Percentiles rank a stretch among this genome's conserved stretches.
Conservation (phyloP, 2,888 invertebrate genomes). For the Toxonevra muliebris region DNA sequence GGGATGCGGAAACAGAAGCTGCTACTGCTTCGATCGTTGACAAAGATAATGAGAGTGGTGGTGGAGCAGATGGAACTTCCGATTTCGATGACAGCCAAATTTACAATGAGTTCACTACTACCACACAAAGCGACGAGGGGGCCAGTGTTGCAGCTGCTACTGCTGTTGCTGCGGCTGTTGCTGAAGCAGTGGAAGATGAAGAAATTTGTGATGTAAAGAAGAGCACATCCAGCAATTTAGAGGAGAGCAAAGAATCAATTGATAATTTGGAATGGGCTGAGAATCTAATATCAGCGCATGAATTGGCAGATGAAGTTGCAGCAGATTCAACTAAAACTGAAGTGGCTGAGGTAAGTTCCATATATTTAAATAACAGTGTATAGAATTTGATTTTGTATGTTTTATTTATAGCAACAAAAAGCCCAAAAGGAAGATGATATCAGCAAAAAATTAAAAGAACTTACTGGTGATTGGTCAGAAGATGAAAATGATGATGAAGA, state of each 20-base stretch:
- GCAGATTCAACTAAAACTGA: slow-evolving; percentile 28
- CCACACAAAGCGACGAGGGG: slow-evolving; percentile 44
- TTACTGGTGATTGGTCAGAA: slow-evolving; percentile 64
- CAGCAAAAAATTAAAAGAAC: slow-evolving; percentile 58
- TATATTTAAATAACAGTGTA: background rate
- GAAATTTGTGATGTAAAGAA: slow-evolving; percentile 17
- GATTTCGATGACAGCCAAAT: slow-evolving; percentile 58
- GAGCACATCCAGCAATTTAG: slow-evolving; percentile 31
- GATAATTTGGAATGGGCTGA: slow-evolving; percentile 62
- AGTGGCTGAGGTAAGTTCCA: slow-evolving; percentile 10
- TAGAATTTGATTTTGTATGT: slow-evolving; percentile 7
- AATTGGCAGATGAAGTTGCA: slow-evolving; percentile 47
- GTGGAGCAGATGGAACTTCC: slow-evolving; percentile 42
- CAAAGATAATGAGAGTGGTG: slow-evolving; percentile 7
- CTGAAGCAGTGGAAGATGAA: slow-evolving; percentile 13
- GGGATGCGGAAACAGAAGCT: slow-evolving; percentile 23
- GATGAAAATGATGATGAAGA: slow-evolving; percentile 60
- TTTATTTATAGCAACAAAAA: slow-evolving; percentile 32
- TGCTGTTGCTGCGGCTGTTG: slow-evolving; percentile 12
- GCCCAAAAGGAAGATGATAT: slow-evolving; percentile 52
- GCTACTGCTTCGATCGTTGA: slow-evolving; percentile 34
- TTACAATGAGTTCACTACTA: slow-evolving; percentile 50
- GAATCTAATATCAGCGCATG: slow-evolving; percentile 59
- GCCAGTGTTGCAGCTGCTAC: slow-evolving; percentile 30
- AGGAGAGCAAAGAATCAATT: slow-evolving; percentile 58